Percentiles rank a stretch among this genome's conserved stretches.
Evolutionary conservation across 2,888 invertebrate species (phyloP).

Genomic region (Apotomis betuletana): DNA sequence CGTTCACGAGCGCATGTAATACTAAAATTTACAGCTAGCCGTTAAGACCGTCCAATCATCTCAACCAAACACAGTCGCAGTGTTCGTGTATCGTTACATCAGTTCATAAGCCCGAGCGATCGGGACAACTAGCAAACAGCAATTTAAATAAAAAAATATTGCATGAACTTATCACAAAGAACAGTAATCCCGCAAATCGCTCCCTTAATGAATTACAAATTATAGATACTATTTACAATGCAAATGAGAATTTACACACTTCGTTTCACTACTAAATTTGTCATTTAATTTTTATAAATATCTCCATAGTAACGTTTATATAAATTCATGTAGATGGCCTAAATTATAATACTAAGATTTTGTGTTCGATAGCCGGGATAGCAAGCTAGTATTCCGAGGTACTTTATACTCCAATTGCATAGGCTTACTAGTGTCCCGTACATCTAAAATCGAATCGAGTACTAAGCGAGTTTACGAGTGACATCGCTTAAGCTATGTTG

Average conservation of each 20-base stretch:
- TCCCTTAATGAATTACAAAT: conserved; percentile 65
- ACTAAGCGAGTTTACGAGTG: conserved; percentile 23
- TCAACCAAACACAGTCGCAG: conserved; percentile 56
- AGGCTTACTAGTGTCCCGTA: conserved; percentile 24
- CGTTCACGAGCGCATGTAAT: conserved; percentile 30
- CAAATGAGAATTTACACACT: conserved; percentile 76
- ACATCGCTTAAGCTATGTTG: conserved; percentile 25
- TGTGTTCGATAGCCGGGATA: conserved; percentile 32
- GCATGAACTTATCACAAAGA: conserved; percentile 77
- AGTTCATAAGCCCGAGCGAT: conserved; percentile 24
- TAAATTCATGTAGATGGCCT: conserved; percentile 78
- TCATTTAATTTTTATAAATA: conserved; percentile 78
- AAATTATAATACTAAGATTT: conserved; percentile 71
- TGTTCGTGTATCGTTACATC: conserved; percentile 51
- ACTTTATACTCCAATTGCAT: background rate
- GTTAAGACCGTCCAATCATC: conserved; percentile 7
- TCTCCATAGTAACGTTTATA: conserved; percentile 66
- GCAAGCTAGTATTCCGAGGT: background rate
- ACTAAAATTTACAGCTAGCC: conserved; percentile 57
- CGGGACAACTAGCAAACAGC: conserved; percentile 41
- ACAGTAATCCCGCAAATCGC: conserved; percentile 55
- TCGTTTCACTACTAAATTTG: conserved; percentile 77
- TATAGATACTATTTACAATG: conserved; percentile 76
- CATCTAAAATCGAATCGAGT: conserved; percentile 25
- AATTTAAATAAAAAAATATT: conserved; percentile 61